Percentiles rank a stretch among this genome's conserved stretches.
Evolutionary conservation across 2,113 vertebrate genomes (phyloP).

Genomic region (Aphyosemion australe): DNA sequence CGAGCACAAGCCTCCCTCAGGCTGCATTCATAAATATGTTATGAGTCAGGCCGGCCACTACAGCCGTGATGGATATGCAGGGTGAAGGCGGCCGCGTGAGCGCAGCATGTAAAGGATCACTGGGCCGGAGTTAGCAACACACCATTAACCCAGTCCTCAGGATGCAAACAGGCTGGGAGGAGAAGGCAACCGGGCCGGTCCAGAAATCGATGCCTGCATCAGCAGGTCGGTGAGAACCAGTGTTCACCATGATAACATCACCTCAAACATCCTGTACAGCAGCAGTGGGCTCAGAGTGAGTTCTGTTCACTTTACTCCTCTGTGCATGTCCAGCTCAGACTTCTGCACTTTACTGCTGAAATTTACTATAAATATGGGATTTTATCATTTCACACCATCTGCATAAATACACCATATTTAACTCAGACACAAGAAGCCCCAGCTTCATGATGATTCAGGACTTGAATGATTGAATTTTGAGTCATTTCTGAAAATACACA

Average conservation of each 20-base stretch:
- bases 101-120: conserved; percentile 65
- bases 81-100: conserved; percentile 57
- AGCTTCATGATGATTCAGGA: too few relatives aligned
- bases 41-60: conserved; percentile 38
- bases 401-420: too few relatives aligned
- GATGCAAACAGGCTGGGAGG: conserved; percentile 36
- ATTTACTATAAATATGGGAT: background rate
- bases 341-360: background rate
- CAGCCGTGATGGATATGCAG: conserved; percentile 60
- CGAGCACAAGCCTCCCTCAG: conserved; percentile 33
- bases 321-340: too few relatives aligned
- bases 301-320: conserved; percentile 8
- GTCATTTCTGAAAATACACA: too few relatives aligned
- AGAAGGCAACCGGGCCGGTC: conserved; percentile 20
- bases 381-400: background rate
- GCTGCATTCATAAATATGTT: conserved; percentile 62
- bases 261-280: conserved; percentile 18
- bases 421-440: too few relatives aligned
- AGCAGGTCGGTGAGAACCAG: conserved; percentile 33
- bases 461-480: too few relatives aligned
- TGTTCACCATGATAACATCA: conserved; percentile 31
- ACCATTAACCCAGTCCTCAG: conserved; percentile 60
- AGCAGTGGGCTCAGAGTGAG: background rate
- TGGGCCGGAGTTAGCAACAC: conserved; percentile 59
- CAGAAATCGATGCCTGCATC: conserved; percentile 45